Base-by-base conservation (phyloP, 2,888 invertebrate species). In the Conchocele bisecta region DNA sequence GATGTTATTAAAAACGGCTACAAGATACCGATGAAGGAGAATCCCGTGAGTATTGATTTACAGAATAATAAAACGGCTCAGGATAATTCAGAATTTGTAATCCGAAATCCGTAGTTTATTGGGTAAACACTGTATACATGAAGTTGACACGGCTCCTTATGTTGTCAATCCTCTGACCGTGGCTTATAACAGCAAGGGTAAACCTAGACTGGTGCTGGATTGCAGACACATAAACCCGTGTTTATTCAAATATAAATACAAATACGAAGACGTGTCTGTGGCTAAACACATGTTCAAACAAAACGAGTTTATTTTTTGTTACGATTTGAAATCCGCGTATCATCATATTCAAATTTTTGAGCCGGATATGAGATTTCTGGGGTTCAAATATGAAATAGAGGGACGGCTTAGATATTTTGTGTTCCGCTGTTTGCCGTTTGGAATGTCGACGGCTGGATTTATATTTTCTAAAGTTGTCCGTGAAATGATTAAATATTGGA, bases 271-370 rank as follows among this genome's bases (percentile, higher is more conserved):
- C 35, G 35, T 26, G 4, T 20, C n/a, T 1, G 64, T 53, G 13
- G 57, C 57, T 24, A 48, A 37, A 51, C 42, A 51, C 15, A 29
- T 56, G 58, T 56, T 61, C 33, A 31, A 61, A 24, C 17, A 46
- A 7, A 50, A 48, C 7, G 69, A 69, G 35, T 69, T 63, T 44
- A 17, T 63, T 7, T 57, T 63, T 33, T 57, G 53, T 3, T 67
- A 39, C 17, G 67, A 67, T 26, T 41, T 68, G 24, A 54, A 54
- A n/a, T 57, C 44, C 7, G 69, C 70, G 24, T 70, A 65, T 54
- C 70, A 65, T 42, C 58, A 64, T 48, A 48, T 70, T 3, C 48
- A 57, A 13, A 69, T 63, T 9, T 50, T 28, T 42, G 50, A 24
- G 24, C 31, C 48, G 9, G 53, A 58, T 29, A 33, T 37, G 26